A percentile compares a stretch with the other conserved stretches of the same genome.
phyloP scores from a whole-genome alignment of 2,888 invertebrate species.

The Harmothoe impar region DNA sequence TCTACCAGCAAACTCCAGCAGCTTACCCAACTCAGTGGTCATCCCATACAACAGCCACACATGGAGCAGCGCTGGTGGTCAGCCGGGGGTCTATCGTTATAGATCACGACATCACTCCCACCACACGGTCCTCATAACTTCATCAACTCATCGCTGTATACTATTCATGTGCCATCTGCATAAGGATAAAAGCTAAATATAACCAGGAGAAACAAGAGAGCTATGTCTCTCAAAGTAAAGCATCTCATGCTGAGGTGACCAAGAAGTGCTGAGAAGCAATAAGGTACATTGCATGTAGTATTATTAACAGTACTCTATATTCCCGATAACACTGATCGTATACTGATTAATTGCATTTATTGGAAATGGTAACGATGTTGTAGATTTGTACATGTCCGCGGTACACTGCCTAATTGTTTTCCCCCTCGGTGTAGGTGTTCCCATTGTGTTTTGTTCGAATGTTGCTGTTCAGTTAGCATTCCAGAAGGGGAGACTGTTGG shows the following conservation, averaged over 20 bases:
- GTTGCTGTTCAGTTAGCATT: slow-evolving; percentile 57
- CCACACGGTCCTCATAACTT: not conserved
- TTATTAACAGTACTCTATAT: slow-evolving; percentile 28
- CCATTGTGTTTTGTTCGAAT: slow-evolving; percentile 22
- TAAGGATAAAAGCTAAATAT: not conserved
- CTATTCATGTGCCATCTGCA: slow-evolving; percentile 40
- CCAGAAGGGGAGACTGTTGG: slow-evolving; percentile 18
- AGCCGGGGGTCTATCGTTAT: no score
- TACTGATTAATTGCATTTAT: slow-evolving; percentile 52
- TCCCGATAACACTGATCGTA: slow-evolving; percentile 42
- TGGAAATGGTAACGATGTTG: slow-evolving; percentile 53
- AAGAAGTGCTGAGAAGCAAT: slow-evolving; percentile 32
- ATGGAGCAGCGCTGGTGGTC: no score
- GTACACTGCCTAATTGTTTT: slow-evolving; percentile 49
- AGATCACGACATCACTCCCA: not conserved
- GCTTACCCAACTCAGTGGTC: no score
- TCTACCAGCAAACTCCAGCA: no score
- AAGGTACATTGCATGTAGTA: slow-evolving; percentile 52
- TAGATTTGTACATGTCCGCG: slow-evolving; percentile 36
- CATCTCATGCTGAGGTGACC: not conserved
- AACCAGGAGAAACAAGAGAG: not conserved
- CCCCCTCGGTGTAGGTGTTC: slow-evolving; percentile 45
- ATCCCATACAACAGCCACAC: no score
- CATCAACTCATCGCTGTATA: slow-evolving; percentile 8
- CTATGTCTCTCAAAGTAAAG: not conserved